Base-by-base conservation (phyloP, 2,888 invertebrate genomes). In the Minunthozetes semirufus region DNA sequence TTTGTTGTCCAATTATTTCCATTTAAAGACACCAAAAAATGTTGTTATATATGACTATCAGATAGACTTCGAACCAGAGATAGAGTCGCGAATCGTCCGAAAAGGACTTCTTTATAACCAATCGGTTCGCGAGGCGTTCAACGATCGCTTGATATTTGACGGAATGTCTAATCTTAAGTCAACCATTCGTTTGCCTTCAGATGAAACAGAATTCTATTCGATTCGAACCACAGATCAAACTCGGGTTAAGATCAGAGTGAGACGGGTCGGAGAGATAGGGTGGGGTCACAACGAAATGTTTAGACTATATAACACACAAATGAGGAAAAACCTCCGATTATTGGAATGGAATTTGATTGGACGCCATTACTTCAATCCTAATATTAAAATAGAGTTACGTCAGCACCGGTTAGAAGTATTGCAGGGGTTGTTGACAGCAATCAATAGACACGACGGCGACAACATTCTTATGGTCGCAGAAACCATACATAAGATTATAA, bases 401-500 rank as follows among this genome's bases (percentile, higher is more conserved):
- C 72, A 78, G 42, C 76, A 76, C 73, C 80, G 79, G 22, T 73
- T 83, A 72, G 81, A 82, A 68, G 76, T 84, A 17, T 81, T 82
- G 81, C 83, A 82, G 8, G 84, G 84, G 6, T 81, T 81, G 72
- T 84, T 88, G n/a, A 93, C 94, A 0, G 89, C 91, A 0, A 92
- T 94, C 53, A 87, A 92, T 0, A 91, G 92, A 79, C 90, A 91
- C 81, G 94, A 95, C 81, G 83, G 85, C 0, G 84, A 87, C 0
- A 11, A 25, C 19, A 86, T 94, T 17, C 83, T 94, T 13, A 85
- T 95, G 85, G 90, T 90, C 72, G 86, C 88, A 0, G 94, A 94
- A 81, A 88, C 94, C 0, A 85, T 89, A 0, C 91, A 92, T 81
- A 94, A 94, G 84, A 89, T 94, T 0, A 87, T 94, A 84, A 86